These are phyloP conservation scores for Romanogobio albipinnatus DNA, from an alignment of 2,113 vertebrate genomes.

Conservation along the genomic window DNA sequence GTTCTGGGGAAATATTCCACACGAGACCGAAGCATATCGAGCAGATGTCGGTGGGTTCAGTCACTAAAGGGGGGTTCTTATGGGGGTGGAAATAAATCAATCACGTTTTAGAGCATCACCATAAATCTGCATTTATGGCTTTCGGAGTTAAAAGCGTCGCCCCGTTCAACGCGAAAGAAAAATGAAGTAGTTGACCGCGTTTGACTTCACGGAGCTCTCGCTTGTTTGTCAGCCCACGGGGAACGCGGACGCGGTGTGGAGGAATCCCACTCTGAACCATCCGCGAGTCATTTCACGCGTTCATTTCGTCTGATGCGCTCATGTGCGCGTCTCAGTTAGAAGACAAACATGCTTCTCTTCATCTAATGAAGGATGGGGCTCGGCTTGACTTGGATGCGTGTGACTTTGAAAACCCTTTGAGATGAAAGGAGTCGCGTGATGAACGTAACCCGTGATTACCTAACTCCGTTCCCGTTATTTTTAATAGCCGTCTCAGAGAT, in stretches of 20 bases:
- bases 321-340: slow-evolving; percentile 48
- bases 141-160: slow-evolving; percentile 42
- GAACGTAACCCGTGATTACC: slow-evolving; percentile 55
- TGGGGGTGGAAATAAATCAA: slow-evolving; percentile 51
- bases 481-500: slow-evolving; percentile 63
- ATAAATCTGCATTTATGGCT: slow-evolving; percentile 53
- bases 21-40: slow-evolving; percentile 32
- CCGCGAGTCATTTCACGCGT: slow-evolving; percentile 55
- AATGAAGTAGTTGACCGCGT: slow-evolving; percentile 50
- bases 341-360: slow-evolving; percentile 72
- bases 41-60: slow-evolving; percentile 31
- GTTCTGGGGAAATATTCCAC: slow-evolving; percentile 9
- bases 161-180: slow-evolving; percentile 24
- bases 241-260: slow-evolving; percentile 47
- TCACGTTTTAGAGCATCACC: slow-evolving; percentile 52
- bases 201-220: slow-evolving; percentile 44
- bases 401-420: slow-evolving; percentile 33
- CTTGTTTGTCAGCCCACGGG: slow-evolving; percentile 41
- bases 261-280: slow-evolving; percentile 59
- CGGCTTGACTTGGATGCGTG: slow-evolving; percentile 23
- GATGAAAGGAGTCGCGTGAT: slow-evolving; percentile 38
- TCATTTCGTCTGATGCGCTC: slow-evolving; percentile 48
- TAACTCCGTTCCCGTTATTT: slow-evolving; percentile 69
- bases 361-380: slow-evolving; percentile 50
- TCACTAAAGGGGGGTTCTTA: slow-evolving; percentile 36